Evolutionary conservation across 1,140 invertebrate species (phyloP).

Genomic region (Leptinotarsa texana): DNA sequence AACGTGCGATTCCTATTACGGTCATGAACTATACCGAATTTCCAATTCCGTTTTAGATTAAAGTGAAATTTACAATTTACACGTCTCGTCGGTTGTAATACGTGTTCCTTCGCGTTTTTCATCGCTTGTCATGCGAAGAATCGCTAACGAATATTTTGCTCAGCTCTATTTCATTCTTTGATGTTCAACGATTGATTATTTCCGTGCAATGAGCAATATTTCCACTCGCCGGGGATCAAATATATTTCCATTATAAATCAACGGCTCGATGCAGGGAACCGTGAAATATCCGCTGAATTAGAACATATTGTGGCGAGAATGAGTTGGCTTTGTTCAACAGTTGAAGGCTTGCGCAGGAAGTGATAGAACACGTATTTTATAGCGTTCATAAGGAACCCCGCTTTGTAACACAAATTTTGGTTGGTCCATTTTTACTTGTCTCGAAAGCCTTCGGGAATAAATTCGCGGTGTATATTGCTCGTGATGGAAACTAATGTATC

Average conservation of each 20-base stretch:
- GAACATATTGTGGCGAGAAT: constrained; percentile 21
- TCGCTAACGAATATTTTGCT: no score
- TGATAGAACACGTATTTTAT: constrained; percentile 24
- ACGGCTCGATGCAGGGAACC: neutral
- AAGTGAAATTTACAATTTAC: no score
- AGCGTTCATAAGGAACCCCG: constrained; percentile 12
- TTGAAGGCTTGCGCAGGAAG: constrained; percentile 14
- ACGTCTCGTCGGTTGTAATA: no score
- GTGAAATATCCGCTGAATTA: constrained; percentile 13
- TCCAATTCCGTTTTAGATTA: no score
- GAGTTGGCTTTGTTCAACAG: constrained; percentile 20
- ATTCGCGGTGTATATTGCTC: constrained; percentile 15
- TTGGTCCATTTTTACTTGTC: constrained; percentile 20
- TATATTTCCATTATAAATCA: neutral
- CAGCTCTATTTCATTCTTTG: no score
- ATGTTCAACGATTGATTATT: no score
- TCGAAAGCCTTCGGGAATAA: constrained; percentile 15
- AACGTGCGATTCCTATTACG: no score
- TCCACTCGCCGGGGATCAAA: no score
- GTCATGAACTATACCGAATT: no score
- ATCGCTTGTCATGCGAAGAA: no score
- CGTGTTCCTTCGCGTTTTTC: no score
- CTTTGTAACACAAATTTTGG: constrained; percentile 24
- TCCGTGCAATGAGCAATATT: no score
- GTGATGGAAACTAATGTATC: constrained; percentile 11